Conservation (phyloP, 2,888 invertebrate species). For the Sepiola atlantica region DNA sequence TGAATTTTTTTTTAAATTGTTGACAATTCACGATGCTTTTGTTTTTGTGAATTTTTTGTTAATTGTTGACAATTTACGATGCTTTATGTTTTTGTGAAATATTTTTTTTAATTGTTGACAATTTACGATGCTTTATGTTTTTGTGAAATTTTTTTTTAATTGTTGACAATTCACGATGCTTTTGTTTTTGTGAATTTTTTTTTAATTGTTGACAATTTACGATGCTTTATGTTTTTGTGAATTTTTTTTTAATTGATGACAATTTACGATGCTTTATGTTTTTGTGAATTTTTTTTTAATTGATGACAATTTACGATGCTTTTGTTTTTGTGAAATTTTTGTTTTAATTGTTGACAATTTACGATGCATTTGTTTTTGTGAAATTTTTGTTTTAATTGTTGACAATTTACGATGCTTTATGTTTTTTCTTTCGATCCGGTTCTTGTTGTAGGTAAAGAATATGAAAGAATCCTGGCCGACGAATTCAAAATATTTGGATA, state of each 20-base stretch:
- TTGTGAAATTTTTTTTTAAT: neutral
- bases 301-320: neutral
- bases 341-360: neutral
- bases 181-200: neutral
- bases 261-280: neutral
- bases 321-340: neutral
- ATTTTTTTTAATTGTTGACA: neutral
- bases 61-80: too few relatives aligned
- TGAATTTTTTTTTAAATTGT: too few relatives aligned
- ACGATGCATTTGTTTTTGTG: neutral
- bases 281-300: too few relatives aligned
- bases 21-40: neutral
- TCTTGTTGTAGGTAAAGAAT: slow-evolving; percentile 44
- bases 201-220: neutral
- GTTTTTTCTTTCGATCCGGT: neutral
- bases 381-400: neutral
- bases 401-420: neutral
- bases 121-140: neutral
- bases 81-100: neutral
- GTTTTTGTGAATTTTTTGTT: neutral
- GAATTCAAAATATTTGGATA: slow-evolving; percentile 47
- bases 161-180: neutral
- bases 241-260: neutral
- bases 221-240: neutral
- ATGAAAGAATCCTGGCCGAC: slow-evolving; percentile 46